Evolutionary conservation across 2,113 vertebrate species (phyloP), one percentile per base, ranked within the genome.

Genomic region (Mus pahari): DNA sequence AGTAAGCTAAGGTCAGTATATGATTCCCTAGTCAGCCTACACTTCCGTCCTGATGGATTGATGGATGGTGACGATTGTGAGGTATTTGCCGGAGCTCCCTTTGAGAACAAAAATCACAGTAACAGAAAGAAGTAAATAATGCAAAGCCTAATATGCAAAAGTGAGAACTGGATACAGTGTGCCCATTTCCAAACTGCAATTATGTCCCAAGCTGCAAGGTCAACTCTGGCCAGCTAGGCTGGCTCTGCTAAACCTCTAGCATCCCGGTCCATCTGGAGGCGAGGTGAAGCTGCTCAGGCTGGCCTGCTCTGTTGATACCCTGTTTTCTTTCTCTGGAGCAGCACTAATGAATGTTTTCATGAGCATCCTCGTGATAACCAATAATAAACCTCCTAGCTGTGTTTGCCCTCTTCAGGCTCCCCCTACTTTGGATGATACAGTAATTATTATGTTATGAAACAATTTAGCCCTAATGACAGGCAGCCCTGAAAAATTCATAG

Each of bases 271-370:
- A 17, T 45, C 28, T 1, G 0, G 14, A 88, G 55, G 55, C 24
- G 16, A 88, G 70, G 74, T 73, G 26, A 90, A 19, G 70, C 20
- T 81, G 33, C 93, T 81, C 60, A 81, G 89, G 71, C 64, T 33
- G 39, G 70, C 53, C 71, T 42, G 14, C 22, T 90, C 71, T 66
- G 95, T 82, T 90, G 92, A 92, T 48, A 87, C 12, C 31, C 2
- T 48, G 10, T 55, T 92, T 90, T 88, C 92, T 89, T 78, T 82
- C 90, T 88, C 75, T 68, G 75, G 90, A 82, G 88, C 50, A 89
- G 92, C 75, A 74, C 88, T 97, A 96, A 97, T 94, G 92, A 97
- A 58, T 93, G 92, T 82, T 97, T 96, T 87, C 66, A 86, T 26
- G 53, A 74, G 39, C 77, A 92, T 82, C 39, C 71, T 68, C 88